Evolutionary conservation across 1,140 invertebrate genomes (phyloP), one percentile per base, ranked within the genome.

Genomic region (Drosophila paulistorum): DNA sequence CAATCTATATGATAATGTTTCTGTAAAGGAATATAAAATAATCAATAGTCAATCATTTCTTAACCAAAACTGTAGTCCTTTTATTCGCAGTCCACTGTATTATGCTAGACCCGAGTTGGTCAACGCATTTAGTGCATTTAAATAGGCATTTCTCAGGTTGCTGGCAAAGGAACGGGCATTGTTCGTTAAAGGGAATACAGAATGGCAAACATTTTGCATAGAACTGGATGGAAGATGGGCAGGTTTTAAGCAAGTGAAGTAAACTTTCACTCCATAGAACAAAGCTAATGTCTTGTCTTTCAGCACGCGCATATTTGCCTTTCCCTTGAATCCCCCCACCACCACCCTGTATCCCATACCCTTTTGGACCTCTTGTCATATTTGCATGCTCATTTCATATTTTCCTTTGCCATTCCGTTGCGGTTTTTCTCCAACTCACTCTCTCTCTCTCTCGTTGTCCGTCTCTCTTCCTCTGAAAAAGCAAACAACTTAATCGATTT

Each of bases 321-420:
- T 33, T 42, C 42, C 62, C 20, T 42, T 23, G 2, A 20, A 23
- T 17, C 1, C 20, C 54, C 20, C 14, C n/a, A 0, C 6, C 17
- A 2, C n/a, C 7, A 3, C 0, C 26, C 23, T n/a, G 11, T 42
- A 6, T 1, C 14, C 20, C 9, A 2, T 10, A 20, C 51, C 9
- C 26, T n/a, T 10, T n/a, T 0, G 26, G 26, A 13, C 7, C 45
- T 17, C 45, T 41, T 51, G 37, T 79, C 81, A 79, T 82, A 87
- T 85, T 85, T 87, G 84, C 84, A 87, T 87, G 79, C 81, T 65
- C 77, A 87, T 87, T 83, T 87, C 84, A 89, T 87, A 89, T 83
- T 89, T 84, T 55, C 30, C 14, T 51, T 57, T 30, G 45, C 51
- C 26, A 30, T 35, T 35, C 48, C 30, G 23, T 51, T 57, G 64